These are phyloP conservation scores for Lacerta bilineata DNA, from an alignment of 2,797 vertebrate genomes.

Conservation along the genomic window DNA sequence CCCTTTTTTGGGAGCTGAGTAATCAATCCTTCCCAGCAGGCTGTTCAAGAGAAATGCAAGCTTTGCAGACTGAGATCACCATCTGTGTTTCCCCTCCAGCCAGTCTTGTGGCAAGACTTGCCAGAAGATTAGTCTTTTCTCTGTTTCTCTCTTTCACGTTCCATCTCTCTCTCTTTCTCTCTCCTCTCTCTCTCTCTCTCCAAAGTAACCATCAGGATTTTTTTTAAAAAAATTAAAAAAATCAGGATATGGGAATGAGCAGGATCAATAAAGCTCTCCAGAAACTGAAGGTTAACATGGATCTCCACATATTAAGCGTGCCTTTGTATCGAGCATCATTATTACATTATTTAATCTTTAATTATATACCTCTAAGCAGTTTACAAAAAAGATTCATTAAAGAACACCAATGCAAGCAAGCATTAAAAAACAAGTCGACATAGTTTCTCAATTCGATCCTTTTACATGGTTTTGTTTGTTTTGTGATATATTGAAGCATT, in stretches of 20 bases:
- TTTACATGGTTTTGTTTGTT: too few species aligned
- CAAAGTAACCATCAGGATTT: rapidly evolving
- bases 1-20: conserved; percentile 31
- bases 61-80: conserved; percentile 47
- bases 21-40: conserved; percentile 70
- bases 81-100: conserved; percentile 35
- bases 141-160: too few species aligned
- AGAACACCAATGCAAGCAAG: too few species aligned
- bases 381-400: not conserved
- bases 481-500: too few species aligned
- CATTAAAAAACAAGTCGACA: too few species aligned
- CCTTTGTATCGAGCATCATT: rapidly evolving
- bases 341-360: too few species aligned
- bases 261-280: not conserved
- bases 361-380: not conserved
- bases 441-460: too few species aligned
- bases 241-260: not conserved
- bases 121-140: not conserved
- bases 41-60: conserved; percentile 33
- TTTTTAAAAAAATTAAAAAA: not conserved
- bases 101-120: not conserved
- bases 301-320: not conserved
- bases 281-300: not conserved
- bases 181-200: rapidly evolving
- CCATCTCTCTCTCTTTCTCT: rapidly evolving